Base-by-base conservation (phyloP, 1,140 invertebrate genomes). In the Hyposmocoma kahamanoa region DNA sequence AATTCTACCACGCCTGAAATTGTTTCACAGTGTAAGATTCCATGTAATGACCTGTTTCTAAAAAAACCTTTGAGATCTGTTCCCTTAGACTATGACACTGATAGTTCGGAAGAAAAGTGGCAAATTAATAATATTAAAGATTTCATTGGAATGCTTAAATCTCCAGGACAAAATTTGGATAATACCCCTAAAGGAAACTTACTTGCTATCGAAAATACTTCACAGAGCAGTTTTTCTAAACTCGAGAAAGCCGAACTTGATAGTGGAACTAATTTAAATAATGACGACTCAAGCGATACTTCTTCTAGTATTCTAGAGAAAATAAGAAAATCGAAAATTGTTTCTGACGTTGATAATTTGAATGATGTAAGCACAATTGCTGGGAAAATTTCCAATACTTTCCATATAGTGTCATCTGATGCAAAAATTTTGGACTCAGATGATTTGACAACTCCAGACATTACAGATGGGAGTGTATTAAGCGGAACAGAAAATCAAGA, bases 351-450 rank as follows among this genome's bases (percentile, higher is more conserved):
- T n/a, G n/a, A n/a, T n/a, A n/a, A n/a, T n/a, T n/a, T n/a, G n/a
- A n/a, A n/a, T n/a, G n/a, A n/a, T n/a, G n/a, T n/a, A n/a, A n/a
- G n/a, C n/a, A n/a, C n/a, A n/a, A n/a, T n/a, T n/a, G n/a, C n/a
- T n/a, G n/a, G n/a, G n/a, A n/a, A n/a, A n/a, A n/a, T n/a, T n/a
- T n/a, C n/a, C n/a, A n/a, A n/a, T n/a, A n/a, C n/a, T n/a, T n/a
- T n/a, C n/a, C n/a, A n/a, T n/a, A n/a, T n/a, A n/a, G n/a, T n/a
- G n/a, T n/a, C n/a, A n/a, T n/a, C n/a, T n/a, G n/a, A n/a, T n/a
- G n/a, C n/a, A n/a, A n/a, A n/a, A n/a, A n/a, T n/a, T n/a, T 59
- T 76, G 59, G 75, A 72, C 26, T 79, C 72, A 10, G 67, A 76
- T 47, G 72, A 79, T 53, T 52, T 66, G 2, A 36, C 32, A 36